Conservation (phyloP, 2,888 invertebrate genomes). For the Palloptera scutellata region DNA sequence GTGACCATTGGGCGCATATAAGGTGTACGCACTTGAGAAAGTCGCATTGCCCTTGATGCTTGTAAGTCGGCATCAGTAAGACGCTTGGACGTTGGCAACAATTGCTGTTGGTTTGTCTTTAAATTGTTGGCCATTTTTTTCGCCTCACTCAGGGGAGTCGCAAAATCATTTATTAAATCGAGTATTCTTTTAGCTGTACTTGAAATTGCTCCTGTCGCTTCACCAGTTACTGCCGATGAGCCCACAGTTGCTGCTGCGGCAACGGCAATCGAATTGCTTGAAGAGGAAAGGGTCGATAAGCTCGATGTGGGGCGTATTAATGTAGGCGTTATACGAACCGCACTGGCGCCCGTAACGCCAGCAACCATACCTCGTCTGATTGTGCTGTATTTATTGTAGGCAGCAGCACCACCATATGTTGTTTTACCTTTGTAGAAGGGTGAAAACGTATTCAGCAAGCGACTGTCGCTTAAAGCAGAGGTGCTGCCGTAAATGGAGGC, state of each 20-base stretch:
- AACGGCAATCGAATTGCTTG: constrained; percentile 44
- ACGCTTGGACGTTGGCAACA: constrained; percentile 27
- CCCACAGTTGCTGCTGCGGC: constrained; percentile 18
- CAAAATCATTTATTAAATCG: constrained; percentile 81
- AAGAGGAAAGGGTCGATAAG: constrained; percentile 52
- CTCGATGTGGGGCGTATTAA: constrained; percentile 56
- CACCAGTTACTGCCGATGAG: background rate
- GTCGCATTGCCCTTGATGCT: constrained; percentile 46
- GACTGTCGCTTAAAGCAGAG: constrained; percentile 63
- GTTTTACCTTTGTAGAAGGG: constrained; percentile 81
- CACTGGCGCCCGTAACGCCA: constrained; percentile 37
- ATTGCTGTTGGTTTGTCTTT: constrained; percentile 46
- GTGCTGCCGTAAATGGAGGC: constrained; percentile 63
- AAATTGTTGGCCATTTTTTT: constrained; percentile 73
- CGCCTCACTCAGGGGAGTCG: constrained; percentile 81
- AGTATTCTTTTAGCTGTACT: constrained; percentile 80
- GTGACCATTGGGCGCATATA: constrained; percentile 50
- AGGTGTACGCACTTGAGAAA: constrained; percentile 50
- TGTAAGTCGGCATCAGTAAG: constrained; percentile 51
- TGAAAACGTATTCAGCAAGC: constrained; percentile 65
- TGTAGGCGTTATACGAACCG: constrained; percentile 50
- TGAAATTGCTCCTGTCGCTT: constrained; percentile 49
- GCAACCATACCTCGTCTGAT: constrained; percentile 13
- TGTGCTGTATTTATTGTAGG: constrained; percentile 65
- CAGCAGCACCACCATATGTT: constrained; percentile 78